Percentiles rank a stretch among this genome's conserved stretches.
phyloP scores from a whole-genome alignment of 2,888 invertebrate genomes.

The Hyalella azteca region DNA sequence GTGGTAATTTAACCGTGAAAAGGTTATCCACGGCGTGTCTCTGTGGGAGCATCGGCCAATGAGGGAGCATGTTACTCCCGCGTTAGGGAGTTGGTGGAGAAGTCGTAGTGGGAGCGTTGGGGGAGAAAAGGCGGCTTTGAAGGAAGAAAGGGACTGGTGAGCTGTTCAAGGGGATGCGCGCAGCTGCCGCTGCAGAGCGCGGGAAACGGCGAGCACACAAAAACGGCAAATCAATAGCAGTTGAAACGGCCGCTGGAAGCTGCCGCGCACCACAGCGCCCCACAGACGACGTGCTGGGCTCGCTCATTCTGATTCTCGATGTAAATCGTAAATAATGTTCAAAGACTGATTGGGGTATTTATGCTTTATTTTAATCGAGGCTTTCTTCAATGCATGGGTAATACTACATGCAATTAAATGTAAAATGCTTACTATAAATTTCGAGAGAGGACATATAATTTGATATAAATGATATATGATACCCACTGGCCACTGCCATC shows the following conservation, averaged over 20 bases:
- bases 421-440: no score
- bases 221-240: constrained; percentile 28
- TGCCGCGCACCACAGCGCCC: background rate
- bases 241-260: background rate
- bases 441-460: no score
- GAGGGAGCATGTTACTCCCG: constrained; percentile 30
- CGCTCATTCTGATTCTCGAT: no score
- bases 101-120: constrained; percentile 17
- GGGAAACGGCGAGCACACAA: constrained; percentile 24
- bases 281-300: no score
- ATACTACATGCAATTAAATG: no score
- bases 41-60: constrained; percentile 27
- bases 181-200: constrained; percentile 8
- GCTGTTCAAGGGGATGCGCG: constrained; percentile 25
- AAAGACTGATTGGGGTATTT: no score
- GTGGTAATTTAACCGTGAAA: no score
- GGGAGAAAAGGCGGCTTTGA: constrained; percentile 8
- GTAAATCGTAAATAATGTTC: no score
- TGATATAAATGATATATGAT: no score
- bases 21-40: background rate
- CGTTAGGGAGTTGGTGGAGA: constrained; percentile 17
- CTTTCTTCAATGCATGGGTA: no score
- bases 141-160: constrained; percentile 24
- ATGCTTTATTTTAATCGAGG: no score
- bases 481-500: no score